Evolutionary conservation across 2,113 vertebrate genomes (phyloP), one percentile per base, ranked within the genome.

Genomic region (Pandion haliaetus): DNA sequence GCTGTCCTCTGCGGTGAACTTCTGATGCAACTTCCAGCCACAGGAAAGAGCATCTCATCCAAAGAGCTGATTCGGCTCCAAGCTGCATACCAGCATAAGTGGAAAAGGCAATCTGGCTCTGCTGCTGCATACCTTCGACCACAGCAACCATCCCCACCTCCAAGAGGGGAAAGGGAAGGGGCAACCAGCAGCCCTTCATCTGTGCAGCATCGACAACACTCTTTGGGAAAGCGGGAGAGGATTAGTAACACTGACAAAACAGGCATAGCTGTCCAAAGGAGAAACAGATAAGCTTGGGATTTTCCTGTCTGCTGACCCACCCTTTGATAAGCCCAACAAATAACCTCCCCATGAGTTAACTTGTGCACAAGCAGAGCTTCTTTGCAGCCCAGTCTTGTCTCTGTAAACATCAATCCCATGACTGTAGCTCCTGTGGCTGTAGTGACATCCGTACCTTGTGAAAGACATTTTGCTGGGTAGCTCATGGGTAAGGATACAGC

Each of bases 21-120:
- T 94, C 96, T 95, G 94, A 95, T 94, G 94, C 71, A 95, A 94
- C 92, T 87, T 85, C 62, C 59, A 96, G 84, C 95, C 95, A 92
- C 89, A 88, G 91, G 82, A 95, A 95, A 86, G 91, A 87, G 66
- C 73, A 93, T 91, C 74, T 93, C 74, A 62, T 78, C 90, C 87
- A 82, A 86, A 85, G 78, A 66, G 71, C 71, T 92, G 97, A 81
- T 14, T 9, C 0, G 14, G 50, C 91, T 91, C 85, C 70, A 80
- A 82, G 67, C 32, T 96, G 78, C 96, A 93, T 93, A 82, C 94
- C 93, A 71, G 36, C 71, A 9, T 89, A 86, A 95, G 67, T 80
- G 74, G 74, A 94, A 89, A 84, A 88, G 71, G 74, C 71, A 78
- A 86, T 92, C 87, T 96, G 94, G 87, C 93, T 91, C 74, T 74